Conservation (phyloP, 2,888 invertebrate species). For the Seira sanloemensis region DNA sequence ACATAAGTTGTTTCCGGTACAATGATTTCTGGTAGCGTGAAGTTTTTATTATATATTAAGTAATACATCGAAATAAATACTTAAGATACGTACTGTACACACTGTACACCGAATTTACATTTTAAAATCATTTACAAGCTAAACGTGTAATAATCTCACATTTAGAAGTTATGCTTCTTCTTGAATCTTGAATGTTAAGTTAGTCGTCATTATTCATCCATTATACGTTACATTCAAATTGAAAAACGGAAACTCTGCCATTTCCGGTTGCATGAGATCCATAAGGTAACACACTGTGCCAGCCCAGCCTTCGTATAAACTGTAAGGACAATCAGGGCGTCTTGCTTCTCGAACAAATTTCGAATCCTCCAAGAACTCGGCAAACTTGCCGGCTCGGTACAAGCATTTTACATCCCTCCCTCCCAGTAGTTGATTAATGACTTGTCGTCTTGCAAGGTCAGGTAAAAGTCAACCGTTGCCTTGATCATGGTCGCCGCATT, state of each 20-base stretch:
- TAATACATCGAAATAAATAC: background rate
- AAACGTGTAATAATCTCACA: background rate
- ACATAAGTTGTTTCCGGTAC: no score
- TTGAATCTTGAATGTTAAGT: background rate
- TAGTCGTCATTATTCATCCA: background rate
- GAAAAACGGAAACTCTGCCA: constrained; percentile 89
- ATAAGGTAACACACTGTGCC: constrained; percentile 87
- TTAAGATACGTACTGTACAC: background rate
- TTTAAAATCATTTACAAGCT: background rate
- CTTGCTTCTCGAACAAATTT: constrained; percentile 83
- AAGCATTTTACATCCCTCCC: constrained; percentile 82
- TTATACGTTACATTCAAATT: constrained; percentile 80
- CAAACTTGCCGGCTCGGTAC: constrained; percentile 86
- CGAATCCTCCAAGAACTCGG: constrained; percentile 83
- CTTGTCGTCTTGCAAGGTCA: constrained; percentile 81
- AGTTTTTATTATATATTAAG: no score
- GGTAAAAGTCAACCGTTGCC: constrained; percentile 82
- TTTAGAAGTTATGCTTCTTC: no score
- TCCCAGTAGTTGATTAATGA: constrained; percentile 84
- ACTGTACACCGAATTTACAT: background rate
- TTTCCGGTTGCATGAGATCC: constrained; percentile 84
- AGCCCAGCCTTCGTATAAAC: constrained; percentile 90
- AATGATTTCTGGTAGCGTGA: no score
- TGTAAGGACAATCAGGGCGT: constrained; percentile 87
- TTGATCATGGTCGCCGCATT: constrained; percentile 80